Evolutionary conservation across 2,113 vertebrate genomes (phyloP), one percentile per base, ranked within the genome.

Genomic region (Apodemus sylvaticus): DNA sequence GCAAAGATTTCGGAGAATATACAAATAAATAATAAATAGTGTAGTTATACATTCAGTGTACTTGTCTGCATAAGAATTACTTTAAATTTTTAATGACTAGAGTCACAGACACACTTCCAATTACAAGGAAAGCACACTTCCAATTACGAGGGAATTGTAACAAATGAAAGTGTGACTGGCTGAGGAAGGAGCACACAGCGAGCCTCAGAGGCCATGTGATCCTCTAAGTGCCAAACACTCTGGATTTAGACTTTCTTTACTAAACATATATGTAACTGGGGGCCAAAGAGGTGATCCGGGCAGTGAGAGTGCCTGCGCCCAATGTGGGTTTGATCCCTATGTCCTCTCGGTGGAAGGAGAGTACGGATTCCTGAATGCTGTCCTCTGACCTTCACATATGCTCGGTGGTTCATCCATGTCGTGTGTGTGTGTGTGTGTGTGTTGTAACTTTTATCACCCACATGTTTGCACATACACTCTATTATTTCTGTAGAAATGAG

Each of bases 1-100:
- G 34, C 68, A 86, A 88, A 60, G 42, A 89, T 81, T 55, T 34
- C n/a, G 89, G n/a, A 94, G n/a, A 81, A 51, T n/a, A 82, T 64
- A 64, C 42, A 83, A 77, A 8, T 73, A 82, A 17, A 26, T 34
- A 34, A 22, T 53, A 6, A 91, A 74, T 10, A 78, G 1, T 42
- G 45, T 0, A 39, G 9, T 53, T 42, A 68, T 19, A 11, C 78
- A 39, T 26, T 68, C 29, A 11, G 10, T 74, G 39, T 83, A 51
- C 36, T 83, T 70, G 39, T 16, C 19, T 53, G 9, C 8, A 14
- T 36, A 70, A 68, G 5, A 70, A 48, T 58, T 48, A 62, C 22
- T 70, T 34, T 16, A 66, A 83, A 29, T 19, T 83, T 83, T 62
- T 83, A 42, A 19, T 62, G 2, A 68, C 78, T 31, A 17, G 62